Evolutionary conservation across 2,113 vertebrate species (phyloP), one percentile per base, ranked within the genome.

Genomic region (Vireo altiloquus): DNA sequence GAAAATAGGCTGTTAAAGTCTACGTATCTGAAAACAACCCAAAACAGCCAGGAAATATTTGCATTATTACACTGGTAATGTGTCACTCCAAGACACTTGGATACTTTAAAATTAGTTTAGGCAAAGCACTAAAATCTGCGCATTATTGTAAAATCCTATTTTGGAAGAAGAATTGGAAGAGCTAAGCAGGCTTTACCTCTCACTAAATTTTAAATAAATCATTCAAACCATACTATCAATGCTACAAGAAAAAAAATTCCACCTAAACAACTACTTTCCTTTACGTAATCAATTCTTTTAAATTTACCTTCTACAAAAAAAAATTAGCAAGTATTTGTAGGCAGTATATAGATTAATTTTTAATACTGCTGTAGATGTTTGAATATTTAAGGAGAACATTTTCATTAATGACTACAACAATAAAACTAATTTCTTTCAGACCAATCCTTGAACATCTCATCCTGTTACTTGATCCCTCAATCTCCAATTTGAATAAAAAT

Each of bases 401-500:
- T 80, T 95, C 59, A 68, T 95, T 95, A 94, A 87, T 95, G 63
- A 92, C 47, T 89, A 18, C 33, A 87, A 59, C 37, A 85, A 81
- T 74, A 47, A 39, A 95, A 81, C 9, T n/a, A 0, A 68, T 72
- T 96, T 94, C 59, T 86, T 76, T 57, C 81, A 92, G 77, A 91
- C 96, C 88, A 94, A 47, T 95, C 88, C 16, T 75, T 90, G 22
- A 89, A 80, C 69, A 68, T 91, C 93, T 94, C 89, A 68, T 92
- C 69, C 60, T 46, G 2, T 88, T 92, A 89, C 35, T 72, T 89
- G 53, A 95, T 84, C 81, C 42, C 18, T 82, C 47, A 52, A 39
- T 91, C 86, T 54, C 68, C 82, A 84, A 91, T 88, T 78, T 90
- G 59, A 83, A 94, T 92, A 81, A 90, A 97, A 96, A 92, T 57